These are phyloP conservation scores for Typhlomys cinereus DNA, from an alignment of 2,113 vertebrate genomes.

Conservation along the genomic window DNA sequence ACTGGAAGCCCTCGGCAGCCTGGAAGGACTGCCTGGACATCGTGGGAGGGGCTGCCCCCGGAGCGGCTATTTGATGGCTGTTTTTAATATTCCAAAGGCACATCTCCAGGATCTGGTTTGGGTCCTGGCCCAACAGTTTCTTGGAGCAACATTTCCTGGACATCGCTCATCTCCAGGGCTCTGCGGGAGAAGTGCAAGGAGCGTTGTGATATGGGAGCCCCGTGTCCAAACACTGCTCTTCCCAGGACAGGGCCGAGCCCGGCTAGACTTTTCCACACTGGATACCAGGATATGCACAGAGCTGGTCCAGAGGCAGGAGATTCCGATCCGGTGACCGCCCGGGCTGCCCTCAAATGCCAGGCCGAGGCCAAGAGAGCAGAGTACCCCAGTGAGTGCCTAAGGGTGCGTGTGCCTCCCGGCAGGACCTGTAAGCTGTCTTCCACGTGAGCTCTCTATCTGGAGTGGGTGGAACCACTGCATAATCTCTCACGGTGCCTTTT, in stretches of 20 bases:
- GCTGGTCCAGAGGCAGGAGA: background rate
- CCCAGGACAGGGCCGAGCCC: background rate
- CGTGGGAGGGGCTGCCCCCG: no score
- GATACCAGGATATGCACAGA: background rate
- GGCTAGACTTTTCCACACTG: background rate
- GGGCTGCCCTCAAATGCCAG: background rate
- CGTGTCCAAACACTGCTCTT: background rate
- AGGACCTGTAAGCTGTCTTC: background rate
- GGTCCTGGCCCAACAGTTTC: background rate
- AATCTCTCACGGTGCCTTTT: background rate
- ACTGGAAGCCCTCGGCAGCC: background rate
- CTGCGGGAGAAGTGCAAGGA: background rate
- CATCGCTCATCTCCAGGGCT: background rate
- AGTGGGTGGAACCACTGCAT: background rate
- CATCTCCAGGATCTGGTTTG: background rate
- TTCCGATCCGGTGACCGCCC: fast-evolving
- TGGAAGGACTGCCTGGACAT: background rate
- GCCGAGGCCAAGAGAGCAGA: background rate
- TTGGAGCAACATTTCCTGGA: background rate
- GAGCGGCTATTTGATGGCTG: background rate
- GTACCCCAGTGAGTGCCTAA: background rate
- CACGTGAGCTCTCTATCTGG: background rate
- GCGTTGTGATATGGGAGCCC: background rate
- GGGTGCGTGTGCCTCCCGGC: background rate
- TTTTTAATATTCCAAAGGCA: background rate